phyloP scores from a whole-genome alignment of 2,113 vertebrate species.

The Oenanthe melanoleuca region DNA sequence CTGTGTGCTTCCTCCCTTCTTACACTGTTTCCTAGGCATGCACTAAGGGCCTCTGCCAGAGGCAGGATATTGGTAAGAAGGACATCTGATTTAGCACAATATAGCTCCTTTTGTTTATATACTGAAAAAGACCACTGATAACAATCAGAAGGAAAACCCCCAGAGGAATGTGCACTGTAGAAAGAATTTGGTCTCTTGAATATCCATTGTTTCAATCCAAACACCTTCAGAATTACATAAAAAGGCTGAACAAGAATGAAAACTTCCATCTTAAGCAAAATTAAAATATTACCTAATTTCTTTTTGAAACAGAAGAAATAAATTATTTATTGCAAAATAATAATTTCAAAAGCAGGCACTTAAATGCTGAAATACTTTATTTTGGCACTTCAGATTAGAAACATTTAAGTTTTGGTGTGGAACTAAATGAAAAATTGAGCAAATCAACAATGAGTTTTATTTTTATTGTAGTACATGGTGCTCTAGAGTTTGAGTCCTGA shows the following conservation, averaged over 20 bases:
- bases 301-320: background rate
- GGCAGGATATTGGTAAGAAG: constrained; percentile 33
- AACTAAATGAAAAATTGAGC: background rate
- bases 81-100: constrained; percentile 31
- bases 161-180: background rate
- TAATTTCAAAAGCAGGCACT: background rate
- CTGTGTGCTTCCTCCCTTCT: background rate
- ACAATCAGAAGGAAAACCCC: constrained; percentile 33
- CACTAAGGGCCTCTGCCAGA: background rate
- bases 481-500: background rate
- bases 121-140: constrained; percentile 26
- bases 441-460: background rate
- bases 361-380: background rate
- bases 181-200: background rate
- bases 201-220: constrained; percentile 34
- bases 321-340: background rate
- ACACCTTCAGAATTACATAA: background rate
- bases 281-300: background rate
- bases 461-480: background rate
- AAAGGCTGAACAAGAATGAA: background rate
- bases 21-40: constrained; percentile 18
- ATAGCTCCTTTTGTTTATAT: constrained; percentile 27
- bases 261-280: background rate
- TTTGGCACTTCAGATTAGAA: background rate
- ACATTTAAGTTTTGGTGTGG: background rate